Conservation (phyloP, 2,113 vertebrate genomes). For the Taxidea taxus region DNA sequence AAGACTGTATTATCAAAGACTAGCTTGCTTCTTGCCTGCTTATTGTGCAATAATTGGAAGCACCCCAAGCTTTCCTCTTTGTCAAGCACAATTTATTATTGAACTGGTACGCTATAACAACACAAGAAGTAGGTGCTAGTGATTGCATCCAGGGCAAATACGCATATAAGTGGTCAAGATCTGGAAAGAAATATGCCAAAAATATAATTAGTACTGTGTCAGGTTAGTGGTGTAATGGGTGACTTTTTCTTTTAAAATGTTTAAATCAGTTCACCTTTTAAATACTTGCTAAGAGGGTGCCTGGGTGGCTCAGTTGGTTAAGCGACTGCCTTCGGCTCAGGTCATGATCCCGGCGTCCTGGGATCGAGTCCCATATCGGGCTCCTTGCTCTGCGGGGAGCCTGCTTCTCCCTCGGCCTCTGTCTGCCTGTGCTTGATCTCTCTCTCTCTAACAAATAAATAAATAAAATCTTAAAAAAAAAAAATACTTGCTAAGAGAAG, state of each 20-base stretch:
- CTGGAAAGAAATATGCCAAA: neutral
- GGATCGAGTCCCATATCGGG: too few relatives aligned
- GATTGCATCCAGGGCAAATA: neutral
- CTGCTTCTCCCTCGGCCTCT: too few relatives aligned
- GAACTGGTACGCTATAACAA: neutral
- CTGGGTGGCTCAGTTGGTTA: too few relatives aligned
- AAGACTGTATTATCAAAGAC: neutral
- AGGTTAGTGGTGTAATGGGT: neutral
- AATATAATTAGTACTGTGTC: neutral
- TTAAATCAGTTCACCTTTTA: neutral
- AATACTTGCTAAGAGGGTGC: conserved; percentile 3
- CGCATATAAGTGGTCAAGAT: neutral
- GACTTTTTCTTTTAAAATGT: neutral
- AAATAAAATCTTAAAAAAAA: too few relatives aligned
- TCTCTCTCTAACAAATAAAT: too few relatives aligned
- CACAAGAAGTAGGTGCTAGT: neutral
- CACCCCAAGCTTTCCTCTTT: neutral
- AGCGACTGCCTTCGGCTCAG: too few relatives aligned
- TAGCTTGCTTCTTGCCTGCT: neutral
- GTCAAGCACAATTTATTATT: neutral
- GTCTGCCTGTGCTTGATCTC: too few relatives aligned
- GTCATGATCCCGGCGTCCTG: too few relatives aligned
- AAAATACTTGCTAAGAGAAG: neutral
- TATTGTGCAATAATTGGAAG: conserved; percentile 36
- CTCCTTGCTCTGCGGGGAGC: too few relatives aligned